These are phyloP conservation scores for Piscicola geometra DNA, from an alignment of 2,888 invertebrate species.

Conservation along the genomic window DNA sequence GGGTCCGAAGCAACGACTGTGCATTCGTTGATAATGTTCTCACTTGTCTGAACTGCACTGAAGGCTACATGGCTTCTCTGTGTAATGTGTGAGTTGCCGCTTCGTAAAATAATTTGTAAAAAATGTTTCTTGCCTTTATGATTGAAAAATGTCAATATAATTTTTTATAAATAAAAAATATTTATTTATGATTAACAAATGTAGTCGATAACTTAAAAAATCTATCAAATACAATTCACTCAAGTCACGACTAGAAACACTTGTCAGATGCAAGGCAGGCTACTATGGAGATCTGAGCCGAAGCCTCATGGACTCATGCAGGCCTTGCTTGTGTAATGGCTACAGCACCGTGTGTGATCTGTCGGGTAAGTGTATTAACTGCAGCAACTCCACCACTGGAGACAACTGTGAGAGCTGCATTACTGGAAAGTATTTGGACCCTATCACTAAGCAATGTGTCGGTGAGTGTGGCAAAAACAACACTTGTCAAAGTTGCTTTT, in stretches of 20 bases:
- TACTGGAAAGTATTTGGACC: constrained; percentile 45
- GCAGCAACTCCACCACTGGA: constrained; percentile 44
- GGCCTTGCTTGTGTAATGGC: constrained; percentile 76
- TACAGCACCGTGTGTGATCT: constrained; percentile 81
- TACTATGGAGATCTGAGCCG: constrained; percentile 75
- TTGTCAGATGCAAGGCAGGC: constrained; percentile 73
- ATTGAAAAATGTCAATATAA: too few relatives aligned
- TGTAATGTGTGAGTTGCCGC: constrained; percentile 24
- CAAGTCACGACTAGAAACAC: too few relatives aligned
- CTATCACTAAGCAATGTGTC: constrained; percentile 45
- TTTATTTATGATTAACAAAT: too few relatives aligned
- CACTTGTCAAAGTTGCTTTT: too few relatives aligned
- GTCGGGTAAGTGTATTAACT: constrained; percentile 72
- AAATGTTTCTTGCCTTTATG: too few relatives aligned
- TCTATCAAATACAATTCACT: too few relatives aligned
- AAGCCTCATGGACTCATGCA: constrained; percentile 63
- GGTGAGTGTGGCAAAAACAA: constrained; percentile 46
- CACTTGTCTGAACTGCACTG: constrained; percentile 27
- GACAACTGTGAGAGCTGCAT: constrained; percentile 45
- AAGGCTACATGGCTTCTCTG: constrained; percentile 22
- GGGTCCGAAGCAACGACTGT: constrained; percentile 19
- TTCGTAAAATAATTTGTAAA: too few relatives aligned
- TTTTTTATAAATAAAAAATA: too few relatives aligned
- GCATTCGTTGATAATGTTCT: constrained; percentile 13
- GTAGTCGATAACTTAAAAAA: background rate